Base-by-base conservation (phyloP, 2,113 vertebrate species). In the Sylvietta virens region DNA sequence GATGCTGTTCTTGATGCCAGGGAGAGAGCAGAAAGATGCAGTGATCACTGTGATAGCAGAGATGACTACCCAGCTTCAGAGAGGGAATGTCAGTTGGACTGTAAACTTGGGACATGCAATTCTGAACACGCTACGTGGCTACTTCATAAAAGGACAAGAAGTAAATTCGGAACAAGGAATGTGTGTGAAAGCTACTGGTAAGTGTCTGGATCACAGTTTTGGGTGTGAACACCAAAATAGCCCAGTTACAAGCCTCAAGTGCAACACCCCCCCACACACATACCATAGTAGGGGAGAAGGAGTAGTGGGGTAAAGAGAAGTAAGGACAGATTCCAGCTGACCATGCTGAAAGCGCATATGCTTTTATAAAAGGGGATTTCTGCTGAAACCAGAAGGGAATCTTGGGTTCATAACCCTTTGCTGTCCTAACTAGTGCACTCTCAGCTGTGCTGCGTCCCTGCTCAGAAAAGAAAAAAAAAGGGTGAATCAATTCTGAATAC, bases 11-110 rank as follows among this genome's bases (percentile, higher is more conserved):
- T 40, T 51, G 30, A 56, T 37, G 40, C 15, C 33, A 35, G 27
- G 33, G 31, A 65, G 24, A 39, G 19, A 66, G 31, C 16, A 35
- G 33, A 54, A 60, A 56, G 26, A 37, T 22, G 33, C 40, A 71
- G 64, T 6, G 28, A 22, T 45, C 3, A 0, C 51, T 50, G 31
- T 44, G 40, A 33, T 3, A 57, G 57, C 1, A 0, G 40, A 81
- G 16, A 19, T 65, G 28, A 28, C 8, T 31, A 39, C 51, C 7
- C 17, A 56, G 33, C 45, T 40, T 60, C 51, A 77, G 74, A 79
- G 51, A 35, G 53, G 26, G 23, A 71, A 48, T 13, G 30, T 14
- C 51, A 66, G 26, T 1, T 3, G 30, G 30, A 11, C 51, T 22
- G 51, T 24, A 30, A 40, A 15, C 19, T n/a, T 27, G 37, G 35